These are phyloP conservation scores for Lutjanus campechanus DNA, from an alignment of 2,797 vertebrate genomes.

Conservation along the genomic window DNA sequence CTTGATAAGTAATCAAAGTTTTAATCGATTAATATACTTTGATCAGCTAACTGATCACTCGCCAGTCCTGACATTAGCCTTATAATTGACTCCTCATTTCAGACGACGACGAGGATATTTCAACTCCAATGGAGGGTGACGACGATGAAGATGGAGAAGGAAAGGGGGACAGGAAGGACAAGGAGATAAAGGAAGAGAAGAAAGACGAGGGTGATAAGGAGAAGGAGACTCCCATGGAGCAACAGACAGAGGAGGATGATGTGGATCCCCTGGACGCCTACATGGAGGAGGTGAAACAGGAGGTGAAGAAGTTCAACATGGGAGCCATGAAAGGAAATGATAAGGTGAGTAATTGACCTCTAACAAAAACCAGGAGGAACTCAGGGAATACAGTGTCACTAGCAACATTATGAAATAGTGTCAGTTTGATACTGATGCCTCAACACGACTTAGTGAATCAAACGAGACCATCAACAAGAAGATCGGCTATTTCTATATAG, in stretches of 20 bases:
- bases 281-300: slow-evolving; percentile 99
- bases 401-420: no score
- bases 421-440: no score
- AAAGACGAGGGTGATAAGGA: slow-evolving; percentile 79
- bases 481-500: no score
- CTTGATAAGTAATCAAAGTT: not conserved
- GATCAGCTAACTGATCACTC: not conserved
- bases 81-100: slow-evolving; percentile 30
- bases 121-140: slow-evolving; percentile 87
- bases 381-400: not conserved
- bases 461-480: no score
- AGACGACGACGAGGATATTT: slow-evolving; percentile 92
- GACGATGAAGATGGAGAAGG: slow-evolving; percentile 74
- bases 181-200: slow-evolving; percentile 77
- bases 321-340: slow-evolving; percentile 94
- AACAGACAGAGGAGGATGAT: slow-evolving; percentile 91
- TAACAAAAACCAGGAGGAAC: no score
- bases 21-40: not conserved
- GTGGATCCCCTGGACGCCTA: slow-evolving; percentile 97
- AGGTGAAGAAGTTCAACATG: slow-evolving; percentile 99
- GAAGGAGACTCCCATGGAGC: slow-evolving; percentile 86
- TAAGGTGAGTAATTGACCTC: slow-evolving; percentile 86
- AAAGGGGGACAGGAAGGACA: slow-evolving; percentile 79
- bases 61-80: no score
- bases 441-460: no score